These are phyloP conservation scores for Diabrotica balteata DNA, from an alignment of 2,888 invertebrate genomes.

Conservation along the genomic window DNA sequence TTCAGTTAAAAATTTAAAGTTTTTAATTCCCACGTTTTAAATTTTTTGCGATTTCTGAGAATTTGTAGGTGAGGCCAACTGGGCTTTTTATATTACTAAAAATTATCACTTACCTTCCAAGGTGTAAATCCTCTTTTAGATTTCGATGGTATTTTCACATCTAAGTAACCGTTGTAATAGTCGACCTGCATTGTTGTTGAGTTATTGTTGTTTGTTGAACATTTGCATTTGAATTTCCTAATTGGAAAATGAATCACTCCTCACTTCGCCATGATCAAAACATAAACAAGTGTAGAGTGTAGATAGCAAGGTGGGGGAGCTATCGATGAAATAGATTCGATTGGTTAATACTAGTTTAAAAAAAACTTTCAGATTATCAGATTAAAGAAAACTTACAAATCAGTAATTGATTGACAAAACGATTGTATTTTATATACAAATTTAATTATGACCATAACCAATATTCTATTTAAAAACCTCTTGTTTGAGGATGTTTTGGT, in stretches of 20 bases:
- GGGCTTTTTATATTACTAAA: neutral
- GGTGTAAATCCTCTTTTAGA: conserved; percentile 68
- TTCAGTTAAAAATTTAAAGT: no score
- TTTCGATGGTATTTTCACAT: conserved; percentile 70
- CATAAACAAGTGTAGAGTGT: neutral
- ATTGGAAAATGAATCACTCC: conserved; percentile 14
- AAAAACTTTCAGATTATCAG: no score
- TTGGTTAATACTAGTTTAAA: neutral
- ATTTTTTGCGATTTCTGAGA: neutral
- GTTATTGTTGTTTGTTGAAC: conserved; percentile 10
- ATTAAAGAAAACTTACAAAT: no score
- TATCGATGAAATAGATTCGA: neutral
- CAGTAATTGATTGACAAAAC: no score
- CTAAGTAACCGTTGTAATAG: conserved; percentile 66
- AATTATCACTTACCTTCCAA: conserved; percentile 65
- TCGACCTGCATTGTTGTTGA: conserved; percentile 15
- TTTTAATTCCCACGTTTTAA: no score
- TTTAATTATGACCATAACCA: no score
- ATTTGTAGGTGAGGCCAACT: conserved; percentile 9
- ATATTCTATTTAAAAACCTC: no score
- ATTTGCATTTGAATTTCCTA: conserved; percentile 15
- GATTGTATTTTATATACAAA: no score
- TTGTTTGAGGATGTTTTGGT: no score
- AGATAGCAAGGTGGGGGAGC: neutral
- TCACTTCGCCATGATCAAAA: conserved; percentile 24